These are phyloP conservation scores for Parnassius orleans DNA, from an alignment of 2,888 invertebrate species.

Conservation along the genomic window DNA sequence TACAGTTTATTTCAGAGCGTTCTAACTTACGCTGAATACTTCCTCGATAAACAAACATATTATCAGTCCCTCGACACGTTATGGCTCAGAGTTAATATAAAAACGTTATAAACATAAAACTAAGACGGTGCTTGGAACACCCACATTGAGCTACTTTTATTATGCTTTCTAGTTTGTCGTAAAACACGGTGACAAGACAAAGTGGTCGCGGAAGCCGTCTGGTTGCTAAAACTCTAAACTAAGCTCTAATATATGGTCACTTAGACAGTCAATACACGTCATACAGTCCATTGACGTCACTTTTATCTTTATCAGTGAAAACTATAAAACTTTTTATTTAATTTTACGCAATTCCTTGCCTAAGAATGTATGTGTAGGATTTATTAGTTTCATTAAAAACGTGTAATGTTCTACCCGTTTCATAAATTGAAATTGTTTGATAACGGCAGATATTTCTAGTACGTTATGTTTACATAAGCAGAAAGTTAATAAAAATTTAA, in stretches of 20 bases:
- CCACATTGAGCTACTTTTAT: constrained; percentile 55
- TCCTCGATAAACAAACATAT: constrained; percentile 32
- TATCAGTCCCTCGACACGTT: constrained; percentile 33
- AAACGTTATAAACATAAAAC: constrained; percentile 59
- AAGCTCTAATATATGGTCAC: constrained; percentile 30
- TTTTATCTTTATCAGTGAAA: constrained; percentile 19
- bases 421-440: background rate
- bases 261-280: constrained; percentile 25
- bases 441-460: too few relatives aligned
- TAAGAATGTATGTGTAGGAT: background rate
- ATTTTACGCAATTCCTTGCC: constrained; percentile 3
- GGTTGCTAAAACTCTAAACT: constrained; percentile 43
- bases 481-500: too few relatives aligned
- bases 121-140: constrained; percentile 54
- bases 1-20: constrained; percentile 17
- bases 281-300: constrained; percentile 2
- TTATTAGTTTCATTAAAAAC: background rate
- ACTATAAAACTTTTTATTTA: constrained; percentile 14
- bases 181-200: constrained; percentile 28
- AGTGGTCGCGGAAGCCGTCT: constrained; percentile 44
- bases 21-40: constrained; percentile 15
- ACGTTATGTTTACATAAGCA: too few relatives aligned
- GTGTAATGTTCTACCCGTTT: background rate
- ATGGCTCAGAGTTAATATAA: constrained; percentile 54
- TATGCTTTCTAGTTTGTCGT: constrained; percentile 41